Evolutionary conservation across 2,797 vertebrate genomes (phyloP).

Genomic region (Pangasius larnaudii): DNA sequence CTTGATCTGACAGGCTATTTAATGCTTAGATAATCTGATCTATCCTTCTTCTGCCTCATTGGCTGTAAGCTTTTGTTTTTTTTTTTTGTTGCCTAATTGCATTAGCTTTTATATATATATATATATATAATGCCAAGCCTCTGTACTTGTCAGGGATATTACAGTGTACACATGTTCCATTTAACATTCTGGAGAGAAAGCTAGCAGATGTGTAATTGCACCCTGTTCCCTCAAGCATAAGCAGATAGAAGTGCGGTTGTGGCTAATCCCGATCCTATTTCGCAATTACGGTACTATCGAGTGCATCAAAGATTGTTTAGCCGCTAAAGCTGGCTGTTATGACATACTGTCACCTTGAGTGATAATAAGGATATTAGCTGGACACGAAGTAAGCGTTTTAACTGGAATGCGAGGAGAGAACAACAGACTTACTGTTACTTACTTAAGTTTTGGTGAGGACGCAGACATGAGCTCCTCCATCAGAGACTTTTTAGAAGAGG

Average conservation of each 20-base stretch:
- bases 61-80: background rate
- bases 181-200: conserved; percentile 46
- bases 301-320: background rate
- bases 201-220: conserved; percentile 46
- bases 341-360: no score
- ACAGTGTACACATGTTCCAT: conserved; percentile 47
- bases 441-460: background rate
- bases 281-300: background rate
- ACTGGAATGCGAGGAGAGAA: no score
- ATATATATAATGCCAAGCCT: background rate
- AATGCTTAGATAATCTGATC: background rate
- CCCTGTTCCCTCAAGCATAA: conserved; percentile 34
- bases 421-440: no score
- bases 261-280: conserved; percentile 27
- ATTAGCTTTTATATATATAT: background rate
- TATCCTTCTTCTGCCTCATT: background rate
- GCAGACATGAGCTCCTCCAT: background rate
- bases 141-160: background rate
- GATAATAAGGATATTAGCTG: no score
- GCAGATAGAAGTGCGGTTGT: conserved; percentile 27
- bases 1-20: background rate
- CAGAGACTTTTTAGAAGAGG: background rate
- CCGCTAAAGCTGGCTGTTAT: no score
- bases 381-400: no score
- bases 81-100: background rate